phyloP scores from a whole-genome alignment of 2,113 vertebrate genomes.

The Phrynocephalus versicolor region DNA sequence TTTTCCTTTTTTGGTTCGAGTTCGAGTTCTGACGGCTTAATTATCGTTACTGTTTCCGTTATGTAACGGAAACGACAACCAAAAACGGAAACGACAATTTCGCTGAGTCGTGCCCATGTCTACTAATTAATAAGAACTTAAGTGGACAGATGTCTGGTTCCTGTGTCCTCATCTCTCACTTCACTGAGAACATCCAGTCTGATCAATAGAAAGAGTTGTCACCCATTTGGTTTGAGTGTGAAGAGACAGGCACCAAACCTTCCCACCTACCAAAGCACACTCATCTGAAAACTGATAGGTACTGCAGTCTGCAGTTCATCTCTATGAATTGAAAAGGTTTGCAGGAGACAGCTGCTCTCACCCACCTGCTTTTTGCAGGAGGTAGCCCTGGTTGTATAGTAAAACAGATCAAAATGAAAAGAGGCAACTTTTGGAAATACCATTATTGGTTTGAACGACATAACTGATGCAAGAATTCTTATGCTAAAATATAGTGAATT shows the following conservation, averaged over 20 bases:
- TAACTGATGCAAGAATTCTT: no score
- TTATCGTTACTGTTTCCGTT: no score
- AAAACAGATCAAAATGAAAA: no score
- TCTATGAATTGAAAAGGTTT: rapidly evolving
- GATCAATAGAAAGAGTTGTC: rapidly evolving
- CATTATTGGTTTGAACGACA: no score
- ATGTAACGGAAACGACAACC: no score
- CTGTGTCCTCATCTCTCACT: background rate
- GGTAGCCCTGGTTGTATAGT: no score
- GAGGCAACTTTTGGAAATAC: no score
- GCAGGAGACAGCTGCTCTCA: rapidly evolving
- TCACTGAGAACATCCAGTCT: background rate
- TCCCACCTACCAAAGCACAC: background rate
- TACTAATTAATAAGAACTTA: background rate
- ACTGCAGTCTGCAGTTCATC: background rate
- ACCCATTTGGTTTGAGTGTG: background rate
- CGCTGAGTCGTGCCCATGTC: no score
- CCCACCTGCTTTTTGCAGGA: background rate
- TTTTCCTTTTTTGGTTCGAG: no score
- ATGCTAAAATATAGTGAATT: no score
- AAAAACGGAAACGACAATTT: no score
- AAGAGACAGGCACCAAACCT: background rate
- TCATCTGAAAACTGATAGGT: rapidly evolving
- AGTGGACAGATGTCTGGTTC: background rate
- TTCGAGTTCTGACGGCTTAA: no score